phyloP scores from a whole-genome alignment of 2,888 invertebrate genomes.

The Sphinx pinastri region DNA sequence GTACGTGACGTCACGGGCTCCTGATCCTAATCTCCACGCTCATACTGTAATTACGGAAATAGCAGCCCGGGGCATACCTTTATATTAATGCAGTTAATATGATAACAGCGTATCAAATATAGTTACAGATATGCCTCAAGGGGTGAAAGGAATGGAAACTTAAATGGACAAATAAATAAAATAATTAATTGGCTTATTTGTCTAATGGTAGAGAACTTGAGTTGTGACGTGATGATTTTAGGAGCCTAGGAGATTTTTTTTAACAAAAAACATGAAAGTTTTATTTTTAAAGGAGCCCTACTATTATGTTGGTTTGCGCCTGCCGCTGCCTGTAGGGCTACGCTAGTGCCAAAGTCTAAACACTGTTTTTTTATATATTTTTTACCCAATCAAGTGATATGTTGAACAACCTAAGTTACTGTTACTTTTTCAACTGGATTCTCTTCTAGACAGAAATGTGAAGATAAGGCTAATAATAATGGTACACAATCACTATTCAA shows the following conservation, averaged over 20 bases:
- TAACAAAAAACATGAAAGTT: too few relatives aligned
- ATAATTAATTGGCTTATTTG: too few relatives aligned
- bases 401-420: background rate
- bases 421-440: background rate
- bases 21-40: background rate
- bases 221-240: background rate
- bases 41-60: slow-evolving; percentile 9
- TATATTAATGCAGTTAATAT: background rate
- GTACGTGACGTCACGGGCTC: background rate
- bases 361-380: too few relatives aligned
- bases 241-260: too few relatives aligned
- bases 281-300: too few relatives aligned
- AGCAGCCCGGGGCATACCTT: background rate
- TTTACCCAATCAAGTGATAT: too few relatives aligned
- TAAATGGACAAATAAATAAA: too few relatives aligned
- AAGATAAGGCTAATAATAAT: slow-evolving; percentile 1
- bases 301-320: too few relatives aligned
- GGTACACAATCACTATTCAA: background rate
- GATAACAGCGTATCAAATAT: background rate
- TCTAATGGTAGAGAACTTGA: too few relatives aligned
- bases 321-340: too few relatives aligned
- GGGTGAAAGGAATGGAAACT: too few relatives aligned
- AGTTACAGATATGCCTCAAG: background rate
- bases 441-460: background rate
- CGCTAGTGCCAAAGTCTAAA: too few relatives aligned